These are phyloP conservation scores for Ceratitis capitata DNA, from an alignment of 1,140 invertebrate genomes.

Conservation along the genomic window DNA sequence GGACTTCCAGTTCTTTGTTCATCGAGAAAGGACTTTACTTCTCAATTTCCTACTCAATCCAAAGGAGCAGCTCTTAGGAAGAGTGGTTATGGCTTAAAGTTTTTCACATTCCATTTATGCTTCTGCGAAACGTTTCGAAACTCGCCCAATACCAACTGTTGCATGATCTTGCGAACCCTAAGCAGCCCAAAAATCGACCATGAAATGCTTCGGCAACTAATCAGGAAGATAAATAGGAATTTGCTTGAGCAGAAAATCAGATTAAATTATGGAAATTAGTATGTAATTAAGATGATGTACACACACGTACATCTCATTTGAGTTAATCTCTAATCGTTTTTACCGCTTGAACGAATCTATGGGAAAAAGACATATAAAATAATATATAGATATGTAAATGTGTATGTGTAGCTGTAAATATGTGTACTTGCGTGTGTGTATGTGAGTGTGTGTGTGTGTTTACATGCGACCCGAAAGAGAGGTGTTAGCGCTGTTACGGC, in stretches of 20 bases:
- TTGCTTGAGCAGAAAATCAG: background rate
- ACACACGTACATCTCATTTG: background rate
- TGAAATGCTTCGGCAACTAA: too few relatives aligned
- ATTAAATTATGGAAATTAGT: background rate
- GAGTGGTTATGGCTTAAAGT: too few relatives aligned
- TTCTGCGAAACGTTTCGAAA: too few relatives aligned
- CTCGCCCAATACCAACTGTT: too few relatives aligned
- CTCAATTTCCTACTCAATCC: too few relatives aligned
- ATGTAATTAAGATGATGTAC: background rate
- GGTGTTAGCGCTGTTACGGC: slow-evolving; percentile 12
- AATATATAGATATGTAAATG: background rate
- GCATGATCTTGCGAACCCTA: too few relatives aligned
- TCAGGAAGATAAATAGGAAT: too few relatives aligned
- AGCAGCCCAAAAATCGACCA: too few relatives aligned
- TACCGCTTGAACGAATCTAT: background rate
- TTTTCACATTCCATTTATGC: too few relatives aligned
- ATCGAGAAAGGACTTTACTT: too few relatives aligned
- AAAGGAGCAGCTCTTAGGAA: too few relatives aligned
- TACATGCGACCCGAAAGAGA: background rate
- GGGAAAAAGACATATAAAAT: background rate
- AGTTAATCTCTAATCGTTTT: background rate
- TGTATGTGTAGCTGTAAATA: background rate
- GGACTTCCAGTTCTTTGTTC: too few relatives aligned
- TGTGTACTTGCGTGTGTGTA: background rate
- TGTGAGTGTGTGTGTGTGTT: background rate